phyloP scores from a whole-genome alignment of 2,797 vertebrate genomes.

The Characodon lateralis region DNA sequence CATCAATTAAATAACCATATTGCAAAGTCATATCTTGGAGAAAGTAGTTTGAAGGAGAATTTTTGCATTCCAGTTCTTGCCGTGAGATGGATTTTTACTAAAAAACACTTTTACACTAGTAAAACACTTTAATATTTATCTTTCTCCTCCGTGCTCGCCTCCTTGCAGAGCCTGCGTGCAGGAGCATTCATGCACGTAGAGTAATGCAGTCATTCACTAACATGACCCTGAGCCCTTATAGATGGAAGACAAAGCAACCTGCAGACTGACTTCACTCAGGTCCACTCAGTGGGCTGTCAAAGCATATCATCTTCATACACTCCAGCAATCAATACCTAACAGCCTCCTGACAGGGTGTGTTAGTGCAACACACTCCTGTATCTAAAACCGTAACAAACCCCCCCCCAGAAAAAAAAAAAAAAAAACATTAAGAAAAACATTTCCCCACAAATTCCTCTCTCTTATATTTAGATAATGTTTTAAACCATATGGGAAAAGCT shows the following conservation, averaged over 20 bases:
- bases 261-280: conserved; percentile 65
- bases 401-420: conserved; percentile 23
- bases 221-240: conserved; percentile 65
- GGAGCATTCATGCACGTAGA: conserved; percentile 57
- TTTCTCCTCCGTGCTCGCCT: conserved; percentile 22
- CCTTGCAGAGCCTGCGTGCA: conserved; percentile 31
- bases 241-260: conserved; percentile 59
- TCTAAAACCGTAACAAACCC: conserved; percentile 4
- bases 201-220: conserved; percentile 54
- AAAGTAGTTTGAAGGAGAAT: neutral
- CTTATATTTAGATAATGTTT: neutral
- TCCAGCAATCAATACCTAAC: conserved; percentile 79
- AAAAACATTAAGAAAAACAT: conserved; percentile 13
- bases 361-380: conserved; percentile 52
- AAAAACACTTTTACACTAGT: conserved; percentile 21
- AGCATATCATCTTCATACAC: conserved; percentile 79
- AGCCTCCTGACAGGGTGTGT: conserved; percentile 70
- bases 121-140: conserved; percentile 31
- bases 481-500: neutral
- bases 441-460: conserved; percentile 2
- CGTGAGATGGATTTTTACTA: conserved; percentile 37
- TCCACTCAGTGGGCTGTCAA: conserved; percentile 75
- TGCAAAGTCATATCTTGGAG: neutral
- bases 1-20: neutral
- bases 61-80: neutral